These are phyloP conservation scores for Spisula subtruncata DNA, from an alignment of 2,888 invertebrate species.

Conservation along the genomic window DNA sequence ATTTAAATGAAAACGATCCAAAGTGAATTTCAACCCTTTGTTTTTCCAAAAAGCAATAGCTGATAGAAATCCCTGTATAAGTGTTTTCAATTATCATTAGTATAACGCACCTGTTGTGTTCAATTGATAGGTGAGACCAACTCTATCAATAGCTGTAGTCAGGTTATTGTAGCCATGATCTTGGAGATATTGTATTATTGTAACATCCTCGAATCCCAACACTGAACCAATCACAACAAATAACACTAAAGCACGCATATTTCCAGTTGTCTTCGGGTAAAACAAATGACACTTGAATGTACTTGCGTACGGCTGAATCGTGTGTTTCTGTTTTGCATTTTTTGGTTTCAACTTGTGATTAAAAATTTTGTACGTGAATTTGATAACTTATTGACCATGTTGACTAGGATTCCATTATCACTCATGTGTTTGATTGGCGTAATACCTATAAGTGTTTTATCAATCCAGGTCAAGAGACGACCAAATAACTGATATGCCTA, in stretches of 20 bases:
- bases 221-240: neutral
- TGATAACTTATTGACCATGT: neutral
- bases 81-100: too few species aligned
- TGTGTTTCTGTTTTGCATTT: too few species aligned
- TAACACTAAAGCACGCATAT: neutral
- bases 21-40: too few species aligned
- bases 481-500: too few species aligned
- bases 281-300: neutral
- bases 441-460: too few species aligned
- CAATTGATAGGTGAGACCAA: constrained; percentile 25
- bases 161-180: constrained; percentile 49
- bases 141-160: neutral
- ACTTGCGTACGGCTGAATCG: too few species aligned
- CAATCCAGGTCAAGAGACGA: too few species aligned
- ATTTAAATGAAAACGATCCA: too few species aligned
- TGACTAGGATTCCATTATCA: neutral
- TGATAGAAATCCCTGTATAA: too few species aligned
- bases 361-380: neutral
- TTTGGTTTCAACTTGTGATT: too few species aligned
- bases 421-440: neutral
- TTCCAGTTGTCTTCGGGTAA: neutral
- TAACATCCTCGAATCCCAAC: constrained; percentile 58
- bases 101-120: constrained; percentile 39
- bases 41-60: too few species aligned
- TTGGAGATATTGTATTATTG: constrained; percentile 52